Conservation (phyloP, 2,888 invertebrate genomes). For the Drosophila sordidapex region DNA sequence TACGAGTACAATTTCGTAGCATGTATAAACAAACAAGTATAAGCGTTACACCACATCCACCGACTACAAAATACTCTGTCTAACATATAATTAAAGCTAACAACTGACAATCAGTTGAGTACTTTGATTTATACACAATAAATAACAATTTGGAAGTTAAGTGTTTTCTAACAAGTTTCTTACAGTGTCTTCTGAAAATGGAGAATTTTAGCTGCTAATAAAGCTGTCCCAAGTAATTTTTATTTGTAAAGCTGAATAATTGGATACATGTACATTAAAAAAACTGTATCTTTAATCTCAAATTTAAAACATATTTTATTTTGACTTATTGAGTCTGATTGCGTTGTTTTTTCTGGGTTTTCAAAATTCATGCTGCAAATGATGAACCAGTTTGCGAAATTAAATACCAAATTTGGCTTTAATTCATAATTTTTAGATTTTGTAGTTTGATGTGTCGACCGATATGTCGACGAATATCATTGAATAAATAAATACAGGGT, state of each 20-base stretch:
- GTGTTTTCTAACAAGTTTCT: constrained; percentile 6
- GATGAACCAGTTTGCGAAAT: background rate
- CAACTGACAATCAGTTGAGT: background rate
- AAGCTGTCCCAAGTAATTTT: background rate
- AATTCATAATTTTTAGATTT: background rate
- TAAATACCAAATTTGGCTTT: background rate
- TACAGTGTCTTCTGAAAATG: background rate
- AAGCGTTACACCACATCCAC: background rate
- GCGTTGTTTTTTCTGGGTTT: background rate
- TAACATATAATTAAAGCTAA: background rate
- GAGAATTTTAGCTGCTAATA: background rate
- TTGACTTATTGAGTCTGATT: background rate
- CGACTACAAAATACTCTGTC: background rate
- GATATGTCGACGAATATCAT: background rate
- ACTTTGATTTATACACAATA: background rate
- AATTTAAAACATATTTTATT: background rate
- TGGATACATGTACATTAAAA: background rate
- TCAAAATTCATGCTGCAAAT: background rate
- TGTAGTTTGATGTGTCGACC: background rate
- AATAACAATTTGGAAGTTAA: background rate
- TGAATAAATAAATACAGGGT: background rate
- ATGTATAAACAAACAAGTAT: background rate
- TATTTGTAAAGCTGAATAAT: background rate
- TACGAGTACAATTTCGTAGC: constrained; percentile 82
- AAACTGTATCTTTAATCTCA: background rate